Base-by-base conservation (phyloP, 2,888 invertebrate species). In the Andrena praecox region DNA sequence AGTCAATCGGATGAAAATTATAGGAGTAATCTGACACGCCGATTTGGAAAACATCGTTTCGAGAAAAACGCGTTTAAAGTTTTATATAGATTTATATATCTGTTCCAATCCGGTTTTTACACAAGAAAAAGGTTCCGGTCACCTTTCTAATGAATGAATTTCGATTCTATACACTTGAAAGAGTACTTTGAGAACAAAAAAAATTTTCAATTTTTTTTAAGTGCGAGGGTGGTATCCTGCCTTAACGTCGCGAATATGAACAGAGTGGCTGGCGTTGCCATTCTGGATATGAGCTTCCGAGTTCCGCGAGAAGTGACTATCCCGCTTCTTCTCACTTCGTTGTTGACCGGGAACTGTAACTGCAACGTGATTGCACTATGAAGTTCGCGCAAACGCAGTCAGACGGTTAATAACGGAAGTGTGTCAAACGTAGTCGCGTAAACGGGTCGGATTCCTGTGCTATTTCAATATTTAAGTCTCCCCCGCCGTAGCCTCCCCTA, bases 401-500 rank as follows among this genome's bases (percentile, higher is more conserved):
- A 69, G 64, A 70, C 73, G 68, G 59, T 85, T 86, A 83, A 79
- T 83, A 79, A 64, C 56, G 77, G 62, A 77, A 85, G 62, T 83
- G 63, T 79, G 85, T 81, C 85, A 79, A 77, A 82, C 66, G 72
- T 69, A 67, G 50, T n/a, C 24, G 63, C 62, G 50, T 74, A 86
- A 80, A 82, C 63, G 75, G 85, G 82, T 80, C 80, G 62, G 77
- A 80, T 79, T 82, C 72, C 85, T 68, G 20, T 50, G 71, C 70
- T 77, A 73, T 71, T 52, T 60, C 86, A 74, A 85, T 82, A 86
- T 80, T 78, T 70, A 78, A 60, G 35, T 75, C 72, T 20, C 48
- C 29, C n/a, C 50, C 24, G 8, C 56, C n/a, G n/a, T 20, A 27
- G 33, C 67, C 12, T 24, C 67, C 12, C 27, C 16, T 66, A 52